Evolutionary conservation across 2,113 vertebrate species (phyloP).

Genomic region (Sorex fumeus): DNA sequence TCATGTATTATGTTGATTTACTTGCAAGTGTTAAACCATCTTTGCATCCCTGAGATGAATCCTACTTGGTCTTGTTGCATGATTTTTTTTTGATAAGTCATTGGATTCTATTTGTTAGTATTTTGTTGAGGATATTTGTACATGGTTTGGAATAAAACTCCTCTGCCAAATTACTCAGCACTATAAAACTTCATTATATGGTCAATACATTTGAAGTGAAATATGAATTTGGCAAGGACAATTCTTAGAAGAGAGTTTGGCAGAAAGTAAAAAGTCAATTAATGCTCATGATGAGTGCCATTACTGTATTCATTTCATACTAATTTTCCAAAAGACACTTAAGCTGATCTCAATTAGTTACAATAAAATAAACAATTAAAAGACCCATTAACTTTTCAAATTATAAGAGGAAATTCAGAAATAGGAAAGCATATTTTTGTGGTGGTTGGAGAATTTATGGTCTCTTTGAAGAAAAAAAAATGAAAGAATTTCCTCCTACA

Average conservation of each 20-base stretch:
- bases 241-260: not conserved
- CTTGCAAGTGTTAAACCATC: no score
- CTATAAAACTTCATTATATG: not conserved
- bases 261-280: not conserved
- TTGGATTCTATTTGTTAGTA: no score
- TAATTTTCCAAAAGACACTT: not conserved
- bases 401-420: not conserved
- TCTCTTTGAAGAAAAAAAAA: not conserved
- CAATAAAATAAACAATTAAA: constrained; percentile 16
- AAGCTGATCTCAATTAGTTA: not conserved
- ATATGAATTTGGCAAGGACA: not conserved
- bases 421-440: no score
- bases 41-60: no score
- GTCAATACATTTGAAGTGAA: constrained; percentile 20
- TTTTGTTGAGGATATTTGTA: no score
- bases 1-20: no score
- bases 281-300: not conserved
- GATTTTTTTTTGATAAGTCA: no score
- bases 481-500: not conserved
- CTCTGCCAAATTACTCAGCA: not conserved
- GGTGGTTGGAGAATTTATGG: not conserved
- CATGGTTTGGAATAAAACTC: no score
- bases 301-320: not conserved
- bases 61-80: no score
- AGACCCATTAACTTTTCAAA: not conserved